Conservation (phyloP, 2,113 vertebrate species). For the Carollia perspicillata region DNA sequence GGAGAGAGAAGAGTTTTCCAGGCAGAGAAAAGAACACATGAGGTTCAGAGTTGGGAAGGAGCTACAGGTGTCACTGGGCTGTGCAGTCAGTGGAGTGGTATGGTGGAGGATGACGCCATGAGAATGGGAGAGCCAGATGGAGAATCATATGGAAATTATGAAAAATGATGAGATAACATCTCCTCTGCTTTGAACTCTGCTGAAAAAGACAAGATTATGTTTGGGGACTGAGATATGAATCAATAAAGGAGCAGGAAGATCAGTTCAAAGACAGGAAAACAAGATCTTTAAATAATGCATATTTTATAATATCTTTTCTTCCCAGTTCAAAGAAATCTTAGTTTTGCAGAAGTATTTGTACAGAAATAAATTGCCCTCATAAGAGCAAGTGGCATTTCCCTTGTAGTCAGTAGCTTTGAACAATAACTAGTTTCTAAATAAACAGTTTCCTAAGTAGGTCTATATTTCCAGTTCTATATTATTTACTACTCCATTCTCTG, state of each 20-base stretch:
- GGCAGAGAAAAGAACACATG: neutral
- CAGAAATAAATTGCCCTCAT: neutral
- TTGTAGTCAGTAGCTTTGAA: neutral
- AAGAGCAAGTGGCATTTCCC: neutral
- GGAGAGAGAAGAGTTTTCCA: neutral
- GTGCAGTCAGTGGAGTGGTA: fast-evolving
- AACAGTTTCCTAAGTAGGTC: neutral
- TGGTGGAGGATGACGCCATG: neutral
- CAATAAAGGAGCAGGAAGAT: conserved; percentile 50
- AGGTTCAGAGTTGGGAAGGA: neutral
- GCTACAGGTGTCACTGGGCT: conserved; percentile 29
- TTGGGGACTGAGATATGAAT: conserved; percentile 50
- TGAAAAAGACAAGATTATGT: conserved; percentile 58
- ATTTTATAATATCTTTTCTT: neutral
- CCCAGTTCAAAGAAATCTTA: neutral
- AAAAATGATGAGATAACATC: conserved; percentile 48
- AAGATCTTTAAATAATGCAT: neutral
- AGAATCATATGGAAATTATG: conserved; percentile 53
- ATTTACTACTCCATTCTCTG: neutral
- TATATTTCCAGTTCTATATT: neutral
- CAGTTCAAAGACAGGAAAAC: neutral
- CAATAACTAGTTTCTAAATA: neutral
- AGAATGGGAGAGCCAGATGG: conserved; percentile 32
- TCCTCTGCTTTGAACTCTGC: conserved; percentile 64
- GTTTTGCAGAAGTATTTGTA: neutral